Conservation (phyloP, 2,113 vertebrate species). For the Steatornis caripensis region DNA sequence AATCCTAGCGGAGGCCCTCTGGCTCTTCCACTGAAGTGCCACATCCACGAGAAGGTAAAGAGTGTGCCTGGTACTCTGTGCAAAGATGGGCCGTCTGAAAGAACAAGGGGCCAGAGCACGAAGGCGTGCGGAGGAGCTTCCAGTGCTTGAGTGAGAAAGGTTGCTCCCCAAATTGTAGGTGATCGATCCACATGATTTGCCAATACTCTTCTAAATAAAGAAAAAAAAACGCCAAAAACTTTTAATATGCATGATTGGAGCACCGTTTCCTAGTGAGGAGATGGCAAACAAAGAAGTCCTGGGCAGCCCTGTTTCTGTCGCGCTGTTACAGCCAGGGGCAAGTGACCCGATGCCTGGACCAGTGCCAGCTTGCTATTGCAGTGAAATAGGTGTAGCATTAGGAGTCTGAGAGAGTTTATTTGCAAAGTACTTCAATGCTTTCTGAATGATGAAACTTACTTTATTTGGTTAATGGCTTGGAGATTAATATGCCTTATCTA, state of each 20-base stretch:
- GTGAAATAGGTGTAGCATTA: background rate
- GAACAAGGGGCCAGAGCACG: background rate
- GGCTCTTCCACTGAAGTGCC: background rate
- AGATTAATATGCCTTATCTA: background rate
- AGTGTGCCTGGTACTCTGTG: background rate
- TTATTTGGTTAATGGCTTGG: background rate
- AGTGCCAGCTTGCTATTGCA: background rate
- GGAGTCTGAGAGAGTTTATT: background rate
- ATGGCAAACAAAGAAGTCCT: background rate
- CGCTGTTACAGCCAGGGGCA: background rate
- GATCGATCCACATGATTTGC: background rate
- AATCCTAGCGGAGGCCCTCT: background rate
- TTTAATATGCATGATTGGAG: background rate
- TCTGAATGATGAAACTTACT: background rate
- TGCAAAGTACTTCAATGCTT: background rate
- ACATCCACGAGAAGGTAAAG: background rate
- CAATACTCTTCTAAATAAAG: background rate
- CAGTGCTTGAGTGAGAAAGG: background rate
- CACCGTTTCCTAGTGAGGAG: background rate
- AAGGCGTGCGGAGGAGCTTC: background rate
- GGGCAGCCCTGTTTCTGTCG: background rate
- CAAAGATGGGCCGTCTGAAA: background rate
- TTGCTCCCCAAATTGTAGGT: background rate
- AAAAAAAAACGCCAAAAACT: rapidly evolving
- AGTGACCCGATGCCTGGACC: background rate